Conservation (phyloP, 2,888 invertebrate genomes). For the Cartodere bifasciata region DNA sequence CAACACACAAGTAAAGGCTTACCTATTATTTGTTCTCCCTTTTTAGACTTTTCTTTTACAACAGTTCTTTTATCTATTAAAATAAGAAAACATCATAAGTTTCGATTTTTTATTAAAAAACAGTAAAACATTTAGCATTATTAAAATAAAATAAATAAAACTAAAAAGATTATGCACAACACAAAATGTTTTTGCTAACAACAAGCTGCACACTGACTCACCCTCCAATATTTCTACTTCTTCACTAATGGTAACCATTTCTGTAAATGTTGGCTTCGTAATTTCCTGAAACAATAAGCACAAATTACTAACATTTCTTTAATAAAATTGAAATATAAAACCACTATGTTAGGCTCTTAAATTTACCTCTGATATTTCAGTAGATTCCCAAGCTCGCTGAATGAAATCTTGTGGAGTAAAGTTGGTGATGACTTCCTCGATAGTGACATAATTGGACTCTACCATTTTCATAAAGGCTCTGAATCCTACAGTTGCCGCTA, state of each 20-base stretch:
- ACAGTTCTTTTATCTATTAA: conserved; percentile 25
- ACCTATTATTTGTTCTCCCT: too few species aligned
- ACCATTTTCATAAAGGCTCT: conserved; percentile 79
- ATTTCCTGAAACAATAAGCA: conserved; percentile 24
- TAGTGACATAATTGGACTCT: conserved; percentile 63
- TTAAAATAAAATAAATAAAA: conserved; percentile 1
- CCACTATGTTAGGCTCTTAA: too few species aligned
- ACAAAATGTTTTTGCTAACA: conserved; percentile 5
- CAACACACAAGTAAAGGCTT: too few species aligned
- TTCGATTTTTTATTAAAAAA: conserved; percentile 4
- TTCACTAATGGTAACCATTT: conserved; percentile 35
- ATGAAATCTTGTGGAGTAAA: conserved; percentile 77
- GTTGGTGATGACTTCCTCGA: conserved; percentile 73
- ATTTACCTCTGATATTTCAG: conserved; percentile 52
- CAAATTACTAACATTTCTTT: conserved; percentile 4
- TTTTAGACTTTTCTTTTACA: conserved; percentile 26
- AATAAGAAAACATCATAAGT: conserved; percentile 13
- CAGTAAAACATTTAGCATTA: conserved; percentile 1
- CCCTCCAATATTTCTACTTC: conserved; percentile 38
- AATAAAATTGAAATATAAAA: too few species aligned
- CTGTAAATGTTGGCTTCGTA: conserved; percentile 30
- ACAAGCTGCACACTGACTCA: conserved; percentile 23
- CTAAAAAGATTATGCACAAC: conserved; percentile 3
- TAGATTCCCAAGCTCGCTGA: conserved; percentile 67
- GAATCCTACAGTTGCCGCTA: conserved; percentile 73